Base-by-base conservation (phyloP, 2,113 vertebrate species). In the Solea senegalensis region DNA sequence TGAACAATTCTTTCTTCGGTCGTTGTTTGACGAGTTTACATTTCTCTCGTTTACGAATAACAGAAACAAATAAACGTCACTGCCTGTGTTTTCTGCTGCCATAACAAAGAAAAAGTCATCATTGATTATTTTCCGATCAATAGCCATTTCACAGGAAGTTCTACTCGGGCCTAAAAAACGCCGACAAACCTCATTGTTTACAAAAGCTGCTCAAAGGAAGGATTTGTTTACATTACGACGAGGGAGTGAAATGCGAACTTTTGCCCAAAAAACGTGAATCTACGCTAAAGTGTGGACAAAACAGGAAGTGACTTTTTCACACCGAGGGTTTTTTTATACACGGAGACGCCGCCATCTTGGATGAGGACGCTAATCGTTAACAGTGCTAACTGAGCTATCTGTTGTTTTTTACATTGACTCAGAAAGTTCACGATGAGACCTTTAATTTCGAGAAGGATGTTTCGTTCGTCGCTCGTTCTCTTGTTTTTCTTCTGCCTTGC, bases 181-280 rank as follows among this genome's bases (percentile, higher is more conserved):
- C 71, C 65, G 58, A 65, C 69, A 76, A 53, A 87, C 81, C 88
- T 87, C 88, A 75, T 72, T 88, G 89, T 93, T 92, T 92, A 91
- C 90, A 89, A 41, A 72, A 65, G 82, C 86, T 91, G 84, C 88
- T 88, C 21, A 61, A 15, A 9, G 58, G 69, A 80, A 52, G 54
- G 83, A 66, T 78, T 79, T 65, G 45, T 92, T 93, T 91, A 88
- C 87, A 86, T 75, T 26, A 40, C 49, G 59, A 62, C 59, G 66
- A 84, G 12, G 34, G 71, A 57, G 54, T 70, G 65, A 86, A 52
- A 75, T 58, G 73, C 69, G 77, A 81, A 82, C 68, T 1, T 74
- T 69, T 56, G 53, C 21, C 34, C 34, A 21, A 21, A 21, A 21
- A 21, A 21, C 21, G 21, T 21, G 15, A 62, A 56, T 46, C 44